Conservation (phyloP, 2,888 invertebrate species). For the Oxycera nigricornis region DNA sequence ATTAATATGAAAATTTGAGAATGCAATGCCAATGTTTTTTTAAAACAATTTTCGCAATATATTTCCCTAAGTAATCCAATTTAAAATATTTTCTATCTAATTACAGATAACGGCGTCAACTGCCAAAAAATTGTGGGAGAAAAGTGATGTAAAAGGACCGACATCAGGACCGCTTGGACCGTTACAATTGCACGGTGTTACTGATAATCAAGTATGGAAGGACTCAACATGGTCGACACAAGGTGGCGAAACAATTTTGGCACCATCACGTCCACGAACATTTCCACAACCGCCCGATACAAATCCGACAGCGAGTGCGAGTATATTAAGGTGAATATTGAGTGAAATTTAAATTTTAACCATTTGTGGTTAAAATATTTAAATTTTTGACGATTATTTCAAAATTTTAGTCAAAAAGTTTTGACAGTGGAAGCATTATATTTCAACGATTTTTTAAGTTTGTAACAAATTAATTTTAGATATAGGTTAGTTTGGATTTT, state of each 20-base stretch:
- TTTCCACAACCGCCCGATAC: conserved; percentile 70
- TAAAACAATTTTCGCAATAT: no score
- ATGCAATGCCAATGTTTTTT: no score
- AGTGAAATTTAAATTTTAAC: background rate
- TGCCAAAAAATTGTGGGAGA: conserved; percentile 93
- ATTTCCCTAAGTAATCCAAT: no score
- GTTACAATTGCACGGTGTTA: conserved; percentile 68
- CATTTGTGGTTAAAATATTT: background rate
- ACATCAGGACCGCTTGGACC: conserved; percentile 73
- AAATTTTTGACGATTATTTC: background rate
- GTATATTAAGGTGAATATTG: conserved; percentile 58
- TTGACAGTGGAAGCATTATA: no score
- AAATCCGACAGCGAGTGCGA: conserved; percentile 63
- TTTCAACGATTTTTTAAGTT: background rate
- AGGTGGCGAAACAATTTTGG: conserved; percentile 78
- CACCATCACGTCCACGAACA: conserved; percentile 72
- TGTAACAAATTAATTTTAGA: no score
- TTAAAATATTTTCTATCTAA: no score
- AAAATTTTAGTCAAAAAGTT: no score
- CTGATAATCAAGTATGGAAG: conserved; percentile 83
- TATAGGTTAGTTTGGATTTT: no score
- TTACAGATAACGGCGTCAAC: conserved; percentile 91
- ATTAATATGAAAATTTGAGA: no score
- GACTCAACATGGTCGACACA: conserved; percentile 94
- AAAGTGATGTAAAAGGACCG: conserved; percentile 79